These are phyloP conservation scores for Terebella lapidaria DNA, from an alignment of 2,888 invertebrate genomes.

Conservation along the genomic window DNA sequence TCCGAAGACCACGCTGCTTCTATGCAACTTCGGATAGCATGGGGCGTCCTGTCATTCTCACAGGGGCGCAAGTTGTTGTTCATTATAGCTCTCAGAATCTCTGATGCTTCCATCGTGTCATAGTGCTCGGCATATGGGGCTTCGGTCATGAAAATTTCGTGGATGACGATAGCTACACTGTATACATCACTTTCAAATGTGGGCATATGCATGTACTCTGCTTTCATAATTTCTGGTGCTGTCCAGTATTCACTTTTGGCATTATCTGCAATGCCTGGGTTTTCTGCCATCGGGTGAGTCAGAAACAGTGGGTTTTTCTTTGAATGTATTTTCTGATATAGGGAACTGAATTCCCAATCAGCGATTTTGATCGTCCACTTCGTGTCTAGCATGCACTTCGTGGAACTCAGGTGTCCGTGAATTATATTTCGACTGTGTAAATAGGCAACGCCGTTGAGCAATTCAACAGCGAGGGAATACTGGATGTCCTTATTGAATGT, in stretches of 20 bases:
- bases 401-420: constrained; percentile 36
- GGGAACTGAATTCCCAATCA: constrained; percentile 37
- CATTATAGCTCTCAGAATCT: constrained; percentile 29
- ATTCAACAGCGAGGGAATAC: constrained; percentile 31
- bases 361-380: constrained; percentile 42
- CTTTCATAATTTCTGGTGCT: constrained; percentile 37
- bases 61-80: constrained; percentile 12
- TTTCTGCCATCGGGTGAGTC: constrained; percentile 16
- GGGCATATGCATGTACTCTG: constrained; percentile 25
- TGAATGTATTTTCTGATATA: constrained; percentile 19
- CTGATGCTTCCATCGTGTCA: constrained; percentile 22
- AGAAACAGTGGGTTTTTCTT: constrained; percentile 20
- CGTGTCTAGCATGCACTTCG: constrained; percentile 37
- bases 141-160: constrained; percentile 39
- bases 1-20: constrained; percentile 37
- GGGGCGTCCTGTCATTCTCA: constrained; percentile 19
- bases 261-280: constrained; percentile 8
- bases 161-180: constrained; percentile 41
- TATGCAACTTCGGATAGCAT: constrained; percentile 31
- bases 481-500: constrained; percentile 33
- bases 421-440: constrained; percentile 37
- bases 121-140: constrained; percentile 36
- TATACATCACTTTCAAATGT: constrained; percentile 33
- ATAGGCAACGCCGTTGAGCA: constrained; percentile 35
- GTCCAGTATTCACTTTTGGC: constrained; percentile 32